Conservation (phyloP, 2,888 invertebrate species). For the Trachelus iudaicus region DNA sequence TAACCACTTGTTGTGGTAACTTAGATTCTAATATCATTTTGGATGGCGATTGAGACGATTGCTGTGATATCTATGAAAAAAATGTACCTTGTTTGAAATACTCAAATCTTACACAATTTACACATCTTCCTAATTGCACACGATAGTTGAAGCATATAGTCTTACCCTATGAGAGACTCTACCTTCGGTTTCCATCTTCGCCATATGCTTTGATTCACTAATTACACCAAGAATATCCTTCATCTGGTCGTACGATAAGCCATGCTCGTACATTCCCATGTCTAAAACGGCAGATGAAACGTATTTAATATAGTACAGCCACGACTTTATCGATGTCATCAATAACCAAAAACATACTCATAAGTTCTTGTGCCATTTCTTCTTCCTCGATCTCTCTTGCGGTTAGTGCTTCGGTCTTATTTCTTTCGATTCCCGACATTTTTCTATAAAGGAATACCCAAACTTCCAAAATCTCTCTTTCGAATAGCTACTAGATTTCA, state of each 20-base stretch:
- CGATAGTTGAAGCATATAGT: neutral
- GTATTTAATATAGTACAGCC: neutral
- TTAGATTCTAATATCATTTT: neutral
- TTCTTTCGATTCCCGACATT: neutral
- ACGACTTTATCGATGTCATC: neutral
- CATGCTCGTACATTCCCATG: conserved; percentile 38
- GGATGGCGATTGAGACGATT: neutral
- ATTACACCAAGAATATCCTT: conserved; percentile 29
- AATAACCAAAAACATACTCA: conserved; percentile 15
- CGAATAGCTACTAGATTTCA: neutral
- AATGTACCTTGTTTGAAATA: neutral
- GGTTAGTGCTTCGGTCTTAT: neutral
- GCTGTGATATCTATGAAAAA: neutral
- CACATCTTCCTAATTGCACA: no score
- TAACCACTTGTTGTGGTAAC: neutral
- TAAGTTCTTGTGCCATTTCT: conserved; percentile 19
- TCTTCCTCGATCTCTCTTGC: conserved; percentile 13
- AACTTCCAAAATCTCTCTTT: neutral
- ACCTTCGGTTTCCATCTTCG: conserved; percentile 18
- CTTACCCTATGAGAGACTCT: conserved; percentile 9
- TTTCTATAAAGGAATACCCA: neutral
- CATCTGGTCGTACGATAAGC: conserved; percentile 38
- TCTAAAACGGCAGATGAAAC: conserved; percentile 26
- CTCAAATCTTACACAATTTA: neutral
- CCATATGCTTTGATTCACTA: conserved; percentile 37